Percentiles rank a stretch among this genome's conserved stretches.
These are phyloP conservation scores for Nemotelus pantherinus DNA, from an alignment of 2,888 invertebrate species.

Conservation along the genomic window DNA sequence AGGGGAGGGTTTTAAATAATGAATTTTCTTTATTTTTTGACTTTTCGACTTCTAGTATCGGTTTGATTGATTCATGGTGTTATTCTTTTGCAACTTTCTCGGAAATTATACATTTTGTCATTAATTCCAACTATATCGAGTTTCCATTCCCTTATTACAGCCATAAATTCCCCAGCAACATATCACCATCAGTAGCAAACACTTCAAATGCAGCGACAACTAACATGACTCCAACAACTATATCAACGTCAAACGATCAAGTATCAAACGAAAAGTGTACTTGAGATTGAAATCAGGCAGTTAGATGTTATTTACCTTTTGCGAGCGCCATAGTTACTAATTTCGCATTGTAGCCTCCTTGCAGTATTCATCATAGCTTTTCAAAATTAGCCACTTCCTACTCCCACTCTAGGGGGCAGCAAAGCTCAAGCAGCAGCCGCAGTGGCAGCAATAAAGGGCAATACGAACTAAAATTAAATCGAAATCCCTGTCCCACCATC, in stretches of 20 bases:
- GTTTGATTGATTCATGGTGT: too few relatives aligned
- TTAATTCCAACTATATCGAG: too few relatives aligned
- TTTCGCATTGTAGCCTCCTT: constrained; percentile 27
- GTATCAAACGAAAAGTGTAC: constrained; percentile 19
- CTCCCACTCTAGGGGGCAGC: neutral
- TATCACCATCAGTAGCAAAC: too few relatives aligned
- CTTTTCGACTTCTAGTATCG: too few relatives aligned
- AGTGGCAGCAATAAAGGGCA: neutral
- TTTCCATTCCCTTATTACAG: too few relatives aligned
- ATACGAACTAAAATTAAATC: neutral
- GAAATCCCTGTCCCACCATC: neutral
- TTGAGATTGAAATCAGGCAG: constrained; percentile 32
- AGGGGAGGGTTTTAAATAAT: too few relatives aligned
- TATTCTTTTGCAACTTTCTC: too few relatives aligned
- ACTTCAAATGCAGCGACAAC: too few relatives aligned
- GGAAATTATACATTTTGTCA: too few relatives aligned
- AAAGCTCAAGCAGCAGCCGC: neutral
- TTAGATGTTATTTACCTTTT: constrained; percentile 28
- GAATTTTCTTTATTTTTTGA: too few relatives aligned
- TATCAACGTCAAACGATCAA: neutral
- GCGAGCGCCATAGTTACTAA: neutral
- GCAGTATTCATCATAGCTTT: neutral
- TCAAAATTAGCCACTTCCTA: constrained; percentile 11
- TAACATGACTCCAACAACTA: too few relatives aligned
- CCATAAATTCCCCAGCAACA: too few relatives aligned